A percentile compares a stretch with the other conserved stretches of the same genome.
Conservation (phyloP, 1,140 invertebrate species). For the Littorina saxatilis region DNA sequence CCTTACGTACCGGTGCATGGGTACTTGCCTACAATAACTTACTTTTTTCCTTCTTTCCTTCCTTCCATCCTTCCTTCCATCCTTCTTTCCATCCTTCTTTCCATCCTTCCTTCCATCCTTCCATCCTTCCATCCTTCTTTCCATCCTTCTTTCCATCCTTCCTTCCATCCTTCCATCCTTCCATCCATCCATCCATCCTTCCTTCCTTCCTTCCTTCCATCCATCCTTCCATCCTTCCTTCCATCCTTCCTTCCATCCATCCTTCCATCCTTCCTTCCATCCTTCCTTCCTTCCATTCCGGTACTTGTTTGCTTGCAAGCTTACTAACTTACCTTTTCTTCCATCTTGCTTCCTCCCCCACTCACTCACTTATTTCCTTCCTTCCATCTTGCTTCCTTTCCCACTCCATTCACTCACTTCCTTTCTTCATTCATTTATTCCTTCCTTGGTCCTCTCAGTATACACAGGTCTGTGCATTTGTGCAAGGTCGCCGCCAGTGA, state of each 20-base stretch:
- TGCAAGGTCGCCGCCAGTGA: too few species aligned
- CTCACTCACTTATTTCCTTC: neutral
- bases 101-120: neutral
- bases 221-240: neutral
- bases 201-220: neutral
- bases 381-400: too few species aligned
- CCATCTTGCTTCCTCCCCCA: neutral
- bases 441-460: neutral
- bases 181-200: neutral
- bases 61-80: neutral
- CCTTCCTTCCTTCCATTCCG: neutral
- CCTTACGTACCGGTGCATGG: too few species aligned
- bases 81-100: neutral
- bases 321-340: too few species aligned
- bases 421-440: neutral
- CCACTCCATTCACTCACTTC: too few species aligned
- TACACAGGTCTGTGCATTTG: too few species aligned
- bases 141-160: neutral
- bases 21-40: too few species aligned
- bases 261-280: neutral
- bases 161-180: neutral
- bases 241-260: neutral
- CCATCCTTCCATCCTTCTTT: neutral
- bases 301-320: neutral
- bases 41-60: neutral